Evolutionary conservation across 2,888 invertebrate species (phyloP).

Genomic region (Drosophila robusta): DNA sequence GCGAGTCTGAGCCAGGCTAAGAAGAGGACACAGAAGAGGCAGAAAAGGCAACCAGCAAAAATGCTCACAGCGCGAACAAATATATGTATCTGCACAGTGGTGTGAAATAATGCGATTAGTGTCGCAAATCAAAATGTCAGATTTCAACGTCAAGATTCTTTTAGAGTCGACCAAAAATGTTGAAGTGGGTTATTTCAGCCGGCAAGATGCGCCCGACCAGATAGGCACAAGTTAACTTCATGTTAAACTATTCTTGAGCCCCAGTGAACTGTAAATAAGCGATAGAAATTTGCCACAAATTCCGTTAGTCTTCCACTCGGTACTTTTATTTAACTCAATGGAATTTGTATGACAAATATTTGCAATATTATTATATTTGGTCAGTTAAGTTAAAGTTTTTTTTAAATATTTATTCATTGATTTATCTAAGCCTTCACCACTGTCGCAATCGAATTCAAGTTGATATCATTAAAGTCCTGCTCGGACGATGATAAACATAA

Average conservation of each 20-base stretch:
- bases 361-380: neutral
- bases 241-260: neutral
- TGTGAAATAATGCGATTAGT: constrained; percentile 60
- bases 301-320: neutral
- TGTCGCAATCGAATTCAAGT: neutral
- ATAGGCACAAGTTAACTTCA: constrained; percentile 1
- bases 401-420: neutral
- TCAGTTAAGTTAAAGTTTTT: neutral
- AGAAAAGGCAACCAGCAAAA: constrained; percentile 6
- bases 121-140: constrained; percentile 56
- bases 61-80: constrained; percentile 20
- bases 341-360: neutral
- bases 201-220: constrained; percentile 4
- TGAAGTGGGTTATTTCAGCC: constrained; percentile 53
- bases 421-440: neutral
- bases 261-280: neutral
- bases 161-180: constrained; percentile 1
- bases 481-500: constrained; percentile 1
- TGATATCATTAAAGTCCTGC: constrained; percentile 4
- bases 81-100: constrained; percentile 36
- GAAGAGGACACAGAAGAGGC: constrained; percentile 23
- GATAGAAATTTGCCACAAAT: neutral
- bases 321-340: no score
- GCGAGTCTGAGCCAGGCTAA: constrained; percentile 6
- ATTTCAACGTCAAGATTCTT: constrained; percentile 38